A percentile compares a stretch with the other conserved stretches of the same genome.
Conservation (phyloP, 2,888 invertebrate species). For the Dynastes grantii region DNA sequence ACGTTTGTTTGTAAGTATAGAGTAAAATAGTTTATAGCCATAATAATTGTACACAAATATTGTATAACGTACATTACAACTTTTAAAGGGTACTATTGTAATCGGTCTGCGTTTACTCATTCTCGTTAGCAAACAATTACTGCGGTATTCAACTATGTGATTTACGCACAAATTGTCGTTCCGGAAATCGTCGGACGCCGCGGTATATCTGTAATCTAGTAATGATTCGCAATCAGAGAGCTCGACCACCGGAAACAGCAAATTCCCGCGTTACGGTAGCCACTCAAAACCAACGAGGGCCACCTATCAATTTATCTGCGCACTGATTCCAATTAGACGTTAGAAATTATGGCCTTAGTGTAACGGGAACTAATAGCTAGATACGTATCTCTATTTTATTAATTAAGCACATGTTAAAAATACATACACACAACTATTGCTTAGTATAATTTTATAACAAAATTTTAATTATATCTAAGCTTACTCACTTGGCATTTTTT, state of each 20-base stretch:
- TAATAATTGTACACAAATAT: no score
- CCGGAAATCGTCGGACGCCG: conserved; percentile 19
- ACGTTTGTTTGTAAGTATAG: no score
- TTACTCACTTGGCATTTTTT: no score
- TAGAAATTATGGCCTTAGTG: no score
- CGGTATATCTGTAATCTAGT: conserved; percentile 26
- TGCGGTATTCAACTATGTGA: conserved; percentile 13
- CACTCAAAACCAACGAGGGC: conserved; percentile 16
- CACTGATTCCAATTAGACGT: not conserved
- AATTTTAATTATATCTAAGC: no score
- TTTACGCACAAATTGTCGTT: conserved; percentile 19
- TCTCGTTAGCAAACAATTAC: conserved; percentile 25
- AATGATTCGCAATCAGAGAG: conserved; percentile 30
- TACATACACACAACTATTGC: no score
- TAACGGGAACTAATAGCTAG: not conserved
- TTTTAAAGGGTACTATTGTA: not conserved
- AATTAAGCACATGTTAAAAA: no score
- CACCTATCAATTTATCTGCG: conserved; percentile 14
- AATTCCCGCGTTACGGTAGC: conserved; percentile 20
- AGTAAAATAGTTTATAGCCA: no score
- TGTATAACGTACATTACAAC: no score
- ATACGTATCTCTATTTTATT: not conserved
- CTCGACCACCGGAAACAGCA: conserved; percentile 24
- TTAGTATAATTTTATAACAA: no score
- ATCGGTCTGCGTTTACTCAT: conserved; percentile 17